Evolutionary conservation across 2,888 invertebrate species (phyloP).

Genomic region (Polydrusus cervinus): DNA sequence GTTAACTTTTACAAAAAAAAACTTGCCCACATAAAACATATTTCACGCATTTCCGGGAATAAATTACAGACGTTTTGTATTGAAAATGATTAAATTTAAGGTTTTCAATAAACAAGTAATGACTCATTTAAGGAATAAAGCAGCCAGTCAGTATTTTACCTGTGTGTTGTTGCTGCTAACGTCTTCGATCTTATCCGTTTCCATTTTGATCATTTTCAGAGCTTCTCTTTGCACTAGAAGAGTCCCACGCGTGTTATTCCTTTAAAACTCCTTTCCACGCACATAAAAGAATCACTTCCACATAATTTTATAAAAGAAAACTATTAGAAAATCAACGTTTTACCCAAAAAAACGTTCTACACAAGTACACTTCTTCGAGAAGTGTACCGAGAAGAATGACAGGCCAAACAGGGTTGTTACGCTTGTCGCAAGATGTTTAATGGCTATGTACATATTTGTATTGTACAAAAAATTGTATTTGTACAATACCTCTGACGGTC

Average conservation of each 20-base stretch:
- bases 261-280: conserved; percentile 36
- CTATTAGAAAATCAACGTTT: conserved; percentile 25
- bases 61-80: neutral
- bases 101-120: neutral
- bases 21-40: conserved; percentile 45
- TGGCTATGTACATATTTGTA: neutral
- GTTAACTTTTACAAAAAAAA: conserved; percentile 50
- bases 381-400: conserved; percentile 49
- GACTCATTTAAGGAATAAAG: neutral
- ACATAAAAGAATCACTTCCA: conserved; percentile 50
- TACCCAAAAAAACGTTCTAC: conserved; percentile 28
- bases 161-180: conserved; percentile 78
- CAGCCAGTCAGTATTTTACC: conserved; percentile 68
- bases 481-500: too few species aligned
- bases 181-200: conserved; percentile 93
- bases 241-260: conserved; percentile 24
- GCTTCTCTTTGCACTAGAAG: conserved; percentile 52
- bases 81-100: conserved; percentile 19
- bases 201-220: conserved; percentile 85
- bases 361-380: conserved; percentile 44
- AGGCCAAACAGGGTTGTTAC: conserved; percentile 25
- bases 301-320: conserved; percentile 55
- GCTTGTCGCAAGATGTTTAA: neutral
- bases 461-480: neutral
- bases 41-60: conserved; percentile 38